A percentile compares a stretch with the other conserved stretches of the same genome.
phyloP scores from a whole-genome alignment of 2,113 vertebrate genomes.

The Myrmecophaga tridactyla region DNA sequence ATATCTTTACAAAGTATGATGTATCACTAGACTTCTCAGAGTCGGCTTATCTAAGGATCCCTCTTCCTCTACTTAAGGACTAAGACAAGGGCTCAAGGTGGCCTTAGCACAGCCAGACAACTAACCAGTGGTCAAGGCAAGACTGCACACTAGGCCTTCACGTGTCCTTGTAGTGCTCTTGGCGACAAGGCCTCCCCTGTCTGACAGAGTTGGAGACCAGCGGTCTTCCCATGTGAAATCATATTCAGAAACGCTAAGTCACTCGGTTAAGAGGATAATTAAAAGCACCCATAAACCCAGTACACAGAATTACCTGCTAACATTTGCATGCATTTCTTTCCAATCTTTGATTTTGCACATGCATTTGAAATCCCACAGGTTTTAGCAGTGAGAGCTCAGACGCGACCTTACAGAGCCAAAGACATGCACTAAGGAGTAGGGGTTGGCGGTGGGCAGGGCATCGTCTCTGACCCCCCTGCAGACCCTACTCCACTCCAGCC shows the following conservation, averaged over 20 bases:
- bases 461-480: neutral
- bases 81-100: neutral
- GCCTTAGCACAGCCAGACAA: neutral
- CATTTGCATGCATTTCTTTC: neutral
- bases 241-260: neutral
- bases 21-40: neutral
- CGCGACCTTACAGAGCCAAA: no score
- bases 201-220: neutral
- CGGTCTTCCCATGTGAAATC: neutral
- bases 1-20: neutral
- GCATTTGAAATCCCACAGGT: no score
- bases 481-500: no score
- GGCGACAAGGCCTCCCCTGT: neutral
- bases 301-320: neutral
- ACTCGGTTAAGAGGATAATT: neutral
- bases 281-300: neutral
- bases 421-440: fast-evolving
- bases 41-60: neutral
- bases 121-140: neutral
- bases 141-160: neutral
- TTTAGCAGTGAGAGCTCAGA: neutral
- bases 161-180: neutral
- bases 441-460: no score
- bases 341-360: no score
- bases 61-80: neutral